Conservation (phyloP, 2,888 invertebrate genomes). For the Brachypalpus laphriformis region DNA sequence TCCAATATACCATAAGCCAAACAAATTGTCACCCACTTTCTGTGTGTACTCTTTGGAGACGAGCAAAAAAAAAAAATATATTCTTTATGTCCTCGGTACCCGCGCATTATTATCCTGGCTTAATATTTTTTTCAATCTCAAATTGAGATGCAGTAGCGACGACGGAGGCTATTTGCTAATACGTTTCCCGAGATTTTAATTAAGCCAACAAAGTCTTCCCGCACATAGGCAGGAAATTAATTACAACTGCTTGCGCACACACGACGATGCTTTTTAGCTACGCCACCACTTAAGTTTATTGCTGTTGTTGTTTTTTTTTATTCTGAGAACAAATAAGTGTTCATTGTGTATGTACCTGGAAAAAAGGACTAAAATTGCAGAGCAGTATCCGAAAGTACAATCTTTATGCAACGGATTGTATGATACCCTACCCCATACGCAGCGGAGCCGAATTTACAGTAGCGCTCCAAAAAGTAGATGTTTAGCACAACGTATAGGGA, state of each 20-base stretch:
- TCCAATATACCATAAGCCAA: constrained; percentile 44
- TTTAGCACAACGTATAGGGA: no score
- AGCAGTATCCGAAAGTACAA: no score
- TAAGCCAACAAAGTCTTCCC: constrained; percentile 60
- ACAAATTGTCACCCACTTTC: constrained; percentile 45
- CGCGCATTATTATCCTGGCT: constrained; percentile 19
- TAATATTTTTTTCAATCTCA: constrained; percentile 42
- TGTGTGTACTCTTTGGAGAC: not conserved
- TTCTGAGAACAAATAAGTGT: constrained; percentile 22
- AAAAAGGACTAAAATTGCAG: constrained; percentile 24
- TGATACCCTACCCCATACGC: no score
- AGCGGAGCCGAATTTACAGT: no score
- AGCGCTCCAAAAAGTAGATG: no score
- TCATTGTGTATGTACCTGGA: not conserved
- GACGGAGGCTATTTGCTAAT: constrained; percentile 58
- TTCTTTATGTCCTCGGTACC: constrained; percentile 1
- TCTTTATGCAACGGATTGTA: no score
- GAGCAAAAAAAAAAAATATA: constrained; percentile 15
- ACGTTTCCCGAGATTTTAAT: constrained; percentile 71
- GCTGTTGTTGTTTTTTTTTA: constrained; percentile 19
- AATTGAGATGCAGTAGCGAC: constrained; percentile 37
- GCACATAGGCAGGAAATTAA: constrained; percentile 60
- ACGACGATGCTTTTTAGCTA: constrained; percentile 33
- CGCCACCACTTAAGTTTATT: constrained; percentile 55
- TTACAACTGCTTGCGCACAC: constrained; percentile 64